Conservation (phyloP, 2,888 invertebrate genomes). For the Empis livida region DNA sequence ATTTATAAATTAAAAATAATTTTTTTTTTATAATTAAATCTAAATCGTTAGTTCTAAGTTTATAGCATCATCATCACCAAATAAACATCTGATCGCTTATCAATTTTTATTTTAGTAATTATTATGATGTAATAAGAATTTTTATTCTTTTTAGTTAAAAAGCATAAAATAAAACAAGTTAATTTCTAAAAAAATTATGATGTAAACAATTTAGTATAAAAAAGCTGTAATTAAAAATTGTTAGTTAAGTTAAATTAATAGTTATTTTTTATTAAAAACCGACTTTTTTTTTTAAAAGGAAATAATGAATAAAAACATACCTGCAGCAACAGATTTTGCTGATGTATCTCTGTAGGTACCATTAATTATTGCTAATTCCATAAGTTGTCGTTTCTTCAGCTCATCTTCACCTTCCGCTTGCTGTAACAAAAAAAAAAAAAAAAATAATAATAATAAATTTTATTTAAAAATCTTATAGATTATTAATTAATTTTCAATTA, state of each 20-base stretch:
- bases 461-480: no score
- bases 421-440: slow-evolving; percentile 33
- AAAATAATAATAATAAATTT: not conserved
- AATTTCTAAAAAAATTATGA: no score
- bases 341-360: slow-evolving; percentile 98
- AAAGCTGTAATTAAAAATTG: slow-evolving; percentile 4
- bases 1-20: no score
- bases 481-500: no score
- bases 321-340: slow-evolving; percentile 74
- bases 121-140: no score
- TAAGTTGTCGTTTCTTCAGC: slow-evolving; percentile 97
- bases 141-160: no score
- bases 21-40: slow-evolving; percentile 1
- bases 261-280: slow-evolving; percentile 4
- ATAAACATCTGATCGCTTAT: no score
- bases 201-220: no score
- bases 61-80: no score
- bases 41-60: no score
- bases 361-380: slow-evolving; percentile 99
- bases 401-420: slow-evolving; percentile 99
- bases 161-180: no score
- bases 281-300: slow-evolving; percentile 2
- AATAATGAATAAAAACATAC: slow-evolving; percentile 35
- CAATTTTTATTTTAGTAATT: no score
- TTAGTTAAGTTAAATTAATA: slow-evolving; percentile 1